phyloP scores from a whole-genome alignment of 1,140 invertebrate species.

The Eubasilissa regina region DNA sequence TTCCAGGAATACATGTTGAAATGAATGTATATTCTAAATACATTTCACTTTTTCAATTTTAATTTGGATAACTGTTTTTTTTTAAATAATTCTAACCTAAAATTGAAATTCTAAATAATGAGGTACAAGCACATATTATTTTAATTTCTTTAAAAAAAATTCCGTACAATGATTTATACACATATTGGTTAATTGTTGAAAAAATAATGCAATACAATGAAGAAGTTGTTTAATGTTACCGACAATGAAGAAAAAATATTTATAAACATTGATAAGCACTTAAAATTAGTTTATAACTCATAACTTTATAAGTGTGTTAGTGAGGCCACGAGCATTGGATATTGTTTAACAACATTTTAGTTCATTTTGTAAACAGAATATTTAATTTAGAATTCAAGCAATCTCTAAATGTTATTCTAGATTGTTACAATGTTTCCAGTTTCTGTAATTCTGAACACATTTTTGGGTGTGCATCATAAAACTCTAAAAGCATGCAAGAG shows the following conservation, averaged over 20 bases:
- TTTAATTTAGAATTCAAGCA: constrained; percentile 34
- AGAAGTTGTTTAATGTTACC: neutral
- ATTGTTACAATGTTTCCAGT: constrained; percentile 7
- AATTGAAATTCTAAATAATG: too few species aligned
- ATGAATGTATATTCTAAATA: too few species aligned
- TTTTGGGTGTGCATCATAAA: constrained; percentile 34
- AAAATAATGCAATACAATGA: neutral
- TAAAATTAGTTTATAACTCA: constrained; percentile 37
- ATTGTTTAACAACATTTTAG: constrained; percentile 48
- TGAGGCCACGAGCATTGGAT: constrained; percentile 59
- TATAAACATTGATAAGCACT: constrained; percentile 42
- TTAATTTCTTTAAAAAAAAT: neutral
- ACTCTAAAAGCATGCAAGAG: constrained; percentile 52
- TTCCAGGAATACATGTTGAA: too few species aligned
- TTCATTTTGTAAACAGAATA: constrained; percentile 15
- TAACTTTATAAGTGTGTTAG: constrained; percentile 54
- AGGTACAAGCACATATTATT: too few species aligned
- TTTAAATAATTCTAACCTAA: too few species aligned
- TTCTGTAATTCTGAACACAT: constrained; percentile 10
- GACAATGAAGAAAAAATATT: constrained; percentile 1
- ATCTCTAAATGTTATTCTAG: constrained; percentile 24
- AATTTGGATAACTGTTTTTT: too few species aligned
- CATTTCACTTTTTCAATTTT: too few species aligned
- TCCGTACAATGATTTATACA: neutral
- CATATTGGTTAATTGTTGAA: neutral